Evolutionary conservation across 2,797 vertebrate species (phyloP).

Genomic region (Pteropus rufus): DNA sequence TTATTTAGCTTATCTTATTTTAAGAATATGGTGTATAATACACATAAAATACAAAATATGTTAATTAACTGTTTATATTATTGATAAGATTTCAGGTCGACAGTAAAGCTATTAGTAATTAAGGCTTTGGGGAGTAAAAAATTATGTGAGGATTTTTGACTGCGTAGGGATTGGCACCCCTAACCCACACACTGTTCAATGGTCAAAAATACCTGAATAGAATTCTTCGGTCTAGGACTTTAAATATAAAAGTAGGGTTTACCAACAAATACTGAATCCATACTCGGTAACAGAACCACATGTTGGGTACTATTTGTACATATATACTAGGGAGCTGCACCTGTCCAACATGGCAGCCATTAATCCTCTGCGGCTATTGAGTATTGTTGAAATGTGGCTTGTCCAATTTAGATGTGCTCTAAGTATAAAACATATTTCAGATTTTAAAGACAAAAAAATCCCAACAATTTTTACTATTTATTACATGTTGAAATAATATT

Average conservation of each 20-base stretch:
- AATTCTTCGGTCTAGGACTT: neutral
- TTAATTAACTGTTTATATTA: neutral
- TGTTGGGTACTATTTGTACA: neutral
- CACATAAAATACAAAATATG: neutral
- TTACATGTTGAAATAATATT: neutral
- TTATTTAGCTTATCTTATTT: neutral
- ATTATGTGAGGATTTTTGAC: neutral
- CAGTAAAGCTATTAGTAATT: too few relatives aligned
- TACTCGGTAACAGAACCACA: neutral
- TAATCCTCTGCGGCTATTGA: fast-evolving
- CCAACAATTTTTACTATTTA: neutral
- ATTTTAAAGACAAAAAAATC: neutral
- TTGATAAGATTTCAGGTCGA: too few relatives aligned
- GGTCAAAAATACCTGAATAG: neutral
- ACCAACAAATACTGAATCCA: neutral
- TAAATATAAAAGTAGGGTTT: neutral
- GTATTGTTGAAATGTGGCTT: neutral
- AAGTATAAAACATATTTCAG: neutral
- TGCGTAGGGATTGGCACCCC: fast-evolving
- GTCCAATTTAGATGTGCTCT: neutral
- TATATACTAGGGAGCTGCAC: neutral
- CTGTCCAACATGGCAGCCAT: neutral
- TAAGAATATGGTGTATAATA: neutral
- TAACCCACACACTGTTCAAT: neutral
- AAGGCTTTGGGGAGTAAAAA: too few relatives aligned